Evolutionary conservation across 2,888 invertebrate genomes (phyloP).

Genomic region (Cheilosia vulpina): DNA sequence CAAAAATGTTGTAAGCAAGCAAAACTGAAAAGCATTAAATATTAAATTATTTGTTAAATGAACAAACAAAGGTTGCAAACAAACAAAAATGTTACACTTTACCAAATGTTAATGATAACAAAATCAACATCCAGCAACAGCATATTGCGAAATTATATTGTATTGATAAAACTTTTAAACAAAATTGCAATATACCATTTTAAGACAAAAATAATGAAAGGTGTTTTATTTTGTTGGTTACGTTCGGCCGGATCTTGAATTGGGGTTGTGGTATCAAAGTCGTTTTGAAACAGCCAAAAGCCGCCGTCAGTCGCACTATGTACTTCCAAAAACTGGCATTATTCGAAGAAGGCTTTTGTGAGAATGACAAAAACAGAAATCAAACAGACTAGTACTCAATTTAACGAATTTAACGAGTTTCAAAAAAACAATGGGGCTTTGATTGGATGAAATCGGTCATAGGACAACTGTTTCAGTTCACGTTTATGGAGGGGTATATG

Average conservation of each 20-base stretch:
- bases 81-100: constrained; percentile 59
- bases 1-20: constrained; percentile 34
- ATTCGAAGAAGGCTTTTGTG: too few species aligned
- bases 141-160: constrained; percentile 62
- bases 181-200: constrained; percentile 71
- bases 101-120: constrained; percentile 61
- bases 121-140: constrained; percentile 54
- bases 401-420: too few species aligned
- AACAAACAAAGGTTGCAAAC: constrained; percentile 37
- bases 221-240: constrained; percentile 53
- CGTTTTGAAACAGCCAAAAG: too few species aligned
- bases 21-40: constrained; percentile 12
- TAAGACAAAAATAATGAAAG: constrained; percentile 66
- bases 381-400: too few species aligned
- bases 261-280: too few species aligned
- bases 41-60: constrained; percentile 35
- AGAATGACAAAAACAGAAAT: too few species aligned
- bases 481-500: too few species aligned
- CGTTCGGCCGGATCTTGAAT: neutral
- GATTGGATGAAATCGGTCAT: too few species aligned
- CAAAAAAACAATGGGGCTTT: too few species aligned
- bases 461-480: too few species aligned
- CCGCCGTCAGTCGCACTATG: too few species aligned
- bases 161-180: constrained; percentile 58
- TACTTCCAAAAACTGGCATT: too few species aligned